Evolutionary conservation across 2,888 invertebrate genomes (phyloP), one percentile per base, ranked within the genome.

Genomic region (Orchesellides sinensis): DNA sequence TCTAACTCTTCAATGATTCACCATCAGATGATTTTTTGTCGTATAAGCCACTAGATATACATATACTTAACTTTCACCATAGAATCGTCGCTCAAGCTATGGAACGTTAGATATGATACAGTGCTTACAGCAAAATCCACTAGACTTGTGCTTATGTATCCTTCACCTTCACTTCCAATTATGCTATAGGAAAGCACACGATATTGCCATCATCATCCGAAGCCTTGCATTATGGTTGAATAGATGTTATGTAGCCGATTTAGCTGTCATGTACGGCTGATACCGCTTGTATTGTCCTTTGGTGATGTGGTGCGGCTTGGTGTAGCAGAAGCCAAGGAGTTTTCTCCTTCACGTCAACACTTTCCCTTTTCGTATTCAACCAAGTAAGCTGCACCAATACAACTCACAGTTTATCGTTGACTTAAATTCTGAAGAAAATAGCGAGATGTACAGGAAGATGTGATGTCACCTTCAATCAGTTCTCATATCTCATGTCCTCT

Each of bases 401-500:
- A 47, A 19, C 70, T 70, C 32, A 10, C 65, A 40, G 65, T 40
- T 65, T 65, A 74, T 74, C 74, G 45, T 52, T 74, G 65, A 59
- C 77, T 77, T 68, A 68, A 68, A 77, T 56, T 73, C 45, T 68
- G 66, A 66, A 54, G 49, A 23, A 59, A 47, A 77, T 47, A 77
- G 49, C 40, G 77, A 68, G 77, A 77, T 77, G 77, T 68, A 68
- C 77, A 77, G 77, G 68, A 77, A 77, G 77, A 77, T 68, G 68
- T 68, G 68, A 77, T 77, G 68, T 77, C 77, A 77, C 68, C 77
- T 77, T 77, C 77, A 77, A 77, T 77, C 75, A 77, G 77, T 77
- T 77, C 77, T 77, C 77, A 68, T 77, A 77, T 77, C 77, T 77
- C 68, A 21, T 66, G 68, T 77, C 59, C 77, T 77, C 59, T 29